Base-by-base conservation (phyloP, 2,797 vertebrate genomes). In the Pelochelys cantorii region DNA sequence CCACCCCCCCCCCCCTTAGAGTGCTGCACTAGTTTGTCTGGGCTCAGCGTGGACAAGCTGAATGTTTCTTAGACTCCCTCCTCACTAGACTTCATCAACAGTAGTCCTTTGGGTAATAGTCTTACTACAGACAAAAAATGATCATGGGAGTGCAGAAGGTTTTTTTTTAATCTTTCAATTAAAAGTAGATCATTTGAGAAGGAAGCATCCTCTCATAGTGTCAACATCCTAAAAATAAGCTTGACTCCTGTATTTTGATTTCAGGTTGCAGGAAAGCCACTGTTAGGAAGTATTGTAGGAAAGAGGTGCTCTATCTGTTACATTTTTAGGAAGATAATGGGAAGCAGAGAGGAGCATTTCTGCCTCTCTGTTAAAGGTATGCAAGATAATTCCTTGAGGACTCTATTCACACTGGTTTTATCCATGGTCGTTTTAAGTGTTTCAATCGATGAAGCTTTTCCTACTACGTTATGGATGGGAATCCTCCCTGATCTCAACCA, bases 141-240 rank as follows among this genome's bases (percentile, higher is more conserved):
- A 75, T 75, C 62, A 81, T 8, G 55, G 62, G 48, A 94, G 37
- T 37, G 27, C 25, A 62, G 88, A 87, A 83, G 15, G 84, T 56
- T 84, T 68, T 86, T 7, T 93, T 56, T 84, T 68, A 85, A 90
- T 25, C 90, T 94, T 95, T 95, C 87, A 75, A 54, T 13, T 84
- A 60, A 84, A 81, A 68, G 68, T 55, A 75, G 31, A n/a, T 88
- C n/a, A 3, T 88, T n/a, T 0, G 2, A 34, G n/a, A 37, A 71
- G 65, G 65, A 71, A 92, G 52, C 29, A 92, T 89, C 54, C 23
- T 37, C 31, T 78, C 3, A 0, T 37, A 29, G 15, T 56, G 5
- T 59, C 29, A 48, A 29, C 74, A 48, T 77, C 74, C 42, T 77
- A 42, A 52, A 23, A 77, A 17, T 68, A 75, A 88, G 2, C 0